These are phyloP conservation scores for Phaonia tiefii DNA, from an alignment of 2,888 invertebrate genomes.

Conservation along the genomic window DNA sequence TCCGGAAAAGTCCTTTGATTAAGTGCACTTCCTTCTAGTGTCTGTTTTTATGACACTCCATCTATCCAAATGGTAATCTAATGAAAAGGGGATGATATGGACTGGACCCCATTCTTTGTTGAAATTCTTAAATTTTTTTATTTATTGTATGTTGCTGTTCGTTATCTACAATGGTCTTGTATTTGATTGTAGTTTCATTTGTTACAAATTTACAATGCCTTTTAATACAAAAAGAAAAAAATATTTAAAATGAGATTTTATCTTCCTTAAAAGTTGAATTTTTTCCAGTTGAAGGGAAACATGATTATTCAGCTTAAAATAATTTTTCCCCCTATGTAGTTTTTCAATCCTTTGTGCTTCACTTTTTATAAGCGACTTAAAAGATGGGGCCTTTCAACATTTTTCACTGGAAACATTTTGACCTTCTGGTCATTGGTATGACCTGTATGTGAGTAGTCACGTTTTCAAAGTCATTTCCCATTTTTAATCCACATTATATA, in stretches of 20 bases:
- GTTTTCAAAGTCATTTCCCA: slow-evolving; percentile 33
- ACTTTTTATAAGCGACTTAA: neutral
- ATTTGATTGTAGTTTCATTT: slow-evolving; percentile 2
- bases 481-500: slow-evolving; percentile 14
- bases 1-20: slow-evolving; percentile 4
- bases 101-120: neutral
- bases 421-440: slow-evolving; percentile 6
- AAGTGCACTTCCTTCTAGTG: neutral
- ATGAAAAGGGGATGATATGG: neutral
- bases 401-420: neutral
- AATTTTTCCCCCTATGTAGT: neutral
- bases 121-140: neutral
- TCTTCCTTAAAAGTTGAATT: neutral
- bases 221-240: neutral
- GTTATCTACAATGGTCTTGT: neutral
- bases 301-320: slow-evolving; percentile 9
- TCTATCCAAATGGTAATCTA: neutral
- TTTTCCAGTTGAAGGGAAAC: neutral
- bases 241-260: neutral
- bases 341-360: neutral
- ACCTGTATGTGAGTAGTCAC: slow-evolving; percentile 26
- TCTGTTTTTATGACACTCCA: slow-evolving; percentile 2
- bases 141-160: neutral
- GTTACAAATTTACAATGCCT: slow-evolving; percentile 5
- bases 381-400: neutral